Evolutionary conservation across 2,797 vertebrate species (phyloP).

Genomic region (Scyliorhinus canicula): DNA sequence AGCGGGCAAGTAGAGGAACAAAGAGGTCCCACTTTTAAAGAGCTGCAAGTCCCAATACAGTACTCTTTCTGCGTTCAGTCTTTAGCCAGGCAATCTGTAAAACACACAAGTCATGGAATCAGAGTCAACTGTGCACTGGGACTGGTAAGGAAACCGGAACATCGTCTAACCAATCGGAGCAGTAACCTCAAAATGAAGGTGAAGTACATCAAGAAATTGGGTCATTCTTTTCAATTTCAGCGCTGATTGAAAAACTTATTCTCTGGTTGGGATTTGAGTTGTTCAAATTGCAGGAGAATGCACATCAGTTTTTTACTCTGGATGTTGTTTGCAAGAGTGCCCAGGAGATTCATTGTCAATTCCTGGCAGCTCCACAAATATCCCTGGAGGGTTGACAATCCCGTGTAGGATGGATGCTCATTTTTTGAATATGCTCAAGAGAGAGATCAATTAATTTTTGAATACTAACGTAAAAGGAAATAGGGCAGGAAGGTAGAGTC

Average conservation of each 20-base stretch:
- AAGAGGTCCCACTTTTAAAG: background rate
- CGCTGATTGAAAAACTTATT: background rate
- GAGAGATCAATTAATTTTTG: too few species aligned
- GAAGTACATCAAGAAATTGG: background rate
- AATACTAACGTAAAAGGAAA: too few species aligned
- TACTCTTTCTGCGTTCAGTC: background rate
- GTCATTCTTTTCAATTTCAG: background rate
- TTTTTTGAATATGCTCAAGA: too few species aligned
- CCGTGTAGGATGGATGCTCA: too few species aligned
- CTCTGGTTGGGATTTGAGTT: background rate
- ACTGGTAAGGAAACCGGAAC: background rate
- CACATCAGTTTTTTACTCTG: background rate
- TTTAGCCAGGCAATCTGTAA: background rate
- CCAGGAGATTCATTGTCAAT: background rate
- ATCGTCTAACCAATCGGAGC: background rate
- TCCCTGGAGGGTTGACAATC: background rate
- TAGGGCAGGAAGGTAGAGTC: too few species aligned
- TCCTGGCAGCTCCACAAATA: background rate
- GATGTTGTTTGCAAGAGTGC: background rate
- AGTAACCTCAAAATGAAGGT: background rate
- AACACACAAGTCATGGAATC: background rate
- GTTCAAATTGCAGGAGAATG: background rate
- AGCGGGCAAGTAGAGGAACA: background rate
- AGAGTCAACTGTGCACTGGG: background rate
- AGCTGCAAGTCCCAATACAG: background rate